phyloP scores from a whole-genome alignment of 2,888 invertebrate species.

The Tinea semifulvella region DNA sequence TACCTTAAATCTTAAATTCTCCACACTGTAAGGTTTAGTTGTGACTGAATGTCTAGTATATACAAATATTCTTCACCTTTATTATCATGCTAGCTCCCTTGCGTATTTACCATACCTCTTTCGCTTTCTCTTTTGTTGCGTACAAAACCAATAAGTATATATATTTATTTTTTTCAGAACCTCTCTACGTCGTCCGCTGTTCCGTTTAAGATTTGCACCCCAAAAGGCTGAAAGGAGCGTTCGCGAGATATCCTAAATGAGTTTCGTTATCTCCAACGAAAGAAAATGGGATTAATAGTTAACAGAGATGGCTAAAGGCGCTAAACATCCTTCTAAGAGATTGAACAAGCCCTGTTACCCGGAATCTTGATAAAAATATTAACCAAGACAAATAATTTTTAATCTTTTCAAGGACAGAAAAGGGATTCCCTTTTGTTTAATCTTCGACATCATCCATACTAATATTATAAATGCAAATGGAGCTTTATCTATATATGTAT shows the following conservation, averaged over 20 bases:
- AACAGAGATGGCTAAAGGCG: constrained; percentile 46
- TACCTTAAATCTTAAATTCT: too few relatives aligned
- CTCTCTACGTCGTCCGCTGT: constrained; percentile 29
- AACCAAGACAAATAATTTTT: background rate
- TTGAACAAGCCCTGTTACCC: constrained; percentile 6
- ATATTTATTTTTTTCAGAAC: constrained; percentile 15
- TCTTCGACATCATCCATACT: too few relatives aligned
- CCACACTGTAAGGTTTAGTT: too few relatives aligned
- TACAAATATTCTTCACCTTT: too few relatives aligned
- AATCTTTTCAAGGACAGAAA: background rate
- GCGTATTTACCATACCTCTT: too few relatives aligned
- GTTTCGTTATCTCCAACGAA: constrained; percentile 62
- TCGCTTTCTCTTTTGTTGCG: too few relatives aligned
- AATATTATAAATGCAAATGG: too few relatives aligned
- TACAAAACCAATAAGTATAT: too few relatives aligned
- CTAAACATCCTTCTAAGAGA: constrained; percentile 32
- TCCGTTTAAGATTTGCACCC: constrained; percentile 43
- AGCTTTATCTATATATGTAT: too few relatives aligned
- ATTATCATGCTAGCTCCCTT: too few relatives aligned
- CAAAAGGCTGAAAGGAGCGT: constrained; percentile 56
- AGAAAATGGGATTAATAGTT: constrained; percentile 64
- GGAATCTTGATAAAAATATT: constrained; percentile 4
- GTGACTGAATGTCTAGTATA: too few relatives aligned
- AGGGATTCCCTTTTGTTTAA: too few relatives aligned
- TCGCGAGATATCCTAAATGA: constrained; percentile 63